A percentile compares a stretch with the other conserved stretches of the same genome.
These are phyloP conservation scores for Leucosticte australis DNA, from an alignment of 2,113 vertebrate genomes.

Conservation along the genomic window DNA sequence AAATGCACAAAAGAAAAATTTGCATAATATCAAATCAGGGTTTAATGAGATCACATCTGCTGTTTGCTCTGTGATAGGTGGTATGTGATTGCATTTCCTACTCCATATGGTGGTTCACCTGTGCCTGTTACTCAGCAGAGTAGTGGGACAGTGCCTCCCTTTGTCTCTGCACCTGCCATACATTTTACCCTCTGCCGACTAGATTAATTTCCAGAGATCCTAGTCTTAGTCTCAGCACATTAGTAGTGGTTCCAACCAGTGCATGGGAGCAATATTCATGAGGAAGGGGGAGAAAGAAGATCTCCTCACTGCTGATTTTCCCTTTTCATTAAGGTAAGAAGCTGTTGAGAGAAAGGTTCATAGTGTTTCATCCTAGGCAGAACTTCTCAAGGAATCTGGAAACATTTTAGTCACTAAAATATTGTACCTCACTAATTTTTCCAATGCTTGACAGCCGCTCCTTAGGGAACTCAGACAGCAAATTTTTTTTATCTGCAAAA, in stretches of 20 bases:
- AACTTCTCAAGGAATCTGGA: background rate
- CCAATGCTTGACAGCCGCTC: background rate
- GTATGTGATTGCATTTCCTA: background rate
- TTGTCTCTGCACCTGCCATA: fast-evolving
- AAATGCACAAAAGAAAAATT: background rate
- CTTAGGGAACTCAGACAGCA: background rate
- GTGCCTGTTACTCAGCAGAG: background rate
- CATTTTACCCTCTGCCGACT: background rate
- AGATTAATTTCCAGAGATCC: background rate
- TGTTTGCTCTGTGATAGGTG: background rate
- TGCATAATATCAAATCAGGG: background rate
- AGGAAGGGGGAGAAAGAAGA: background rate
- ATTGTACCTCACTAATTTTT: background rate
- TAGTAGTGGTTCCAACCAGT: background rate
- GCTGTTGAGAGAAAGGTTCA: background rate
- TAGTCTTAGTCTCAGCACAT: background rate
- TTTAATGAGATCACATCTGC: background rate
- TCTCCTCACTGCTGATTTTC: background rate
- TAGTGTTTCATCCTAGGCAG: background rate
- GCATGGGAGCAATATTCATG: background rate
- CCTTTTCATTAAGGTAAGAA: background rate
- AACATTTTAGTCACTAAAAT: background rate
- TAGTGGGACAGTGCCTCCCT: background rate
- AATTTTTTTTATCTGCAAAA: background rate
- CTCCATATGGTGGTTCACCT: background rate